These are phyloP conservation scores for Spodoptera litura DNA, from an alignment of 1,140 invertebrate genomes.

Conservation along the genomic window DNA sequence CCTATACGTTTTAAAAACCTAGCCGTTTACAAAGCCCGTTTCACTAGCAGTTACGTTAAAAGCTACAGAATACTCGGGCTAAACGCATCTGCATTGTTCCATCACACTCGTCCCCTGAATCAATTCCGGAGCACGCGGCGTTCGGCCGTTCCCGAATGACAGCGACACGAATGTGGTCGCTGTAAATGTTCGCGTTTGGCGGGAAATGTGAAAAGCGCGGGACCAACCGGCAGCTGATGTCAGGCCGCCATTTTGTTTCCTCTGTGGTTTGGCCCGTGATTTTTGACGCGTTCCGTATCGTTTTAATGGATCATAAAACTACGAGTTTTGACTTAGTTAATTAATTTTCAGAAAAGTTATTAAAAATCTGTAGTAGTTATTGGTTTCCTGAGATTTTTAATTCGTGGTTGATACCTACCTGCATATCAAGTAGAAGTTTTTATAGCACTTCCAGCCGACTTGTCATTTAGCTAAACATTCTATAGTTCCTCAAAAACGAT, in stretches of 20 bases:
- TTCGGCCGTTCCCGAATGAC: constrained; percentile 49
- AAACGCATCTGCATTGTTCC: constrained; percentile 59
- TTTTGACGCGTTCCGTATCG: constrained; percentile 25
- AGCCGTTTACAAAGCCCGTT: constrained; percentile 45
- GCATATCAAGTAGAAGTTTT: no score
- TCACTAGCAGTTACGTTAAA: constrained; percentile 43
- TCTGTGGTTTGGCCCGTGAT: constrained; percentile 46
- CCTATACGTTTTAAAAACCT: constrained; percentile 33
- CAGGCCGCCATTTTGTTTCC: constrained; percentile 51
- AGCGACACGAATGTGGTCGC: constrained; percentile 49
- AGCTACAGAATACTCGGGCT: constrained; percentile 49
- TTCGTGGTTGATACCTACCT: no score
- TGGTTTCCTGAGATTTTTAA: no score
- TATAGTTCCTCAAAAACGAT: no score
- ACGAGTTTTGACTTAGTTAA: constrained; percentile 25
- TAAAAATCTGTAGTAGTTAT: no score
- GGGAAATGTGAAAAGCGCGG: constrained; percentile 62
- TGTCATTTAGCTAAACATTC: no score
- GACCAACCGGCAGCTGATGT: constrained; percentile 47
- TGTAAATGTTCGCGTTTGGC: constrained; percentile 51
- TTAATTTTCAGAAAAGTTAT: not conserved
- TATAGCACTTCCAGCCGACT: no score
- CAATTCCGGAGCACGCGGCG: constrained; percentile 59
- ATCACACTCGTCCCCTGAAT: constrained; percentile 66
- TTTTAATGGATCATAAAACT: constrained; percentile 26